Percentiles rank a stretch among this genome's conserved stretches.
Evolutionary conservation across 2,888 invertebrate genomes (phyloP).

Genomic region (Athalia rosae): DNA sequence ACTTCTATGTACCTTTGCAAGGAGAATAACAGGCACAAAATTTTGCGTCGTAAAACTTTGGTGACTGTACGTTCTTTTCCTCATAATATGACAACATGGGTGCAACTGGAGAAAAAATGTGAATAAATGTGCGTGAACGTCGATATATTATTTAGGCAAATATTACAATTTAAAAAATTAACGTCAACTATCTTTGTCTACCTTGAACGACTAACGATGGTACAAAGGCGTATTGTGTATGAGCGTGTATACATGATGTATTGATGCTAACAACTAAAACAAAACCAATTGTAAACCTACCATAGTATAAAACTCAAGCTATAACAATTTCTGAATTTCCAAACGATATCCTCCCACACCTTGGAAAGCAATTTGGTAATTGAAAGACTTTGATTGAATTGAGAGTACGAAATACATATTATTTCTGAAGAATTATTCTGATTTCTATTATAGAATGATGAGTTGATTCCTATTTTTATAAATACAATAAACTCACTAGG

Average conservation of each 20-base stretch:
- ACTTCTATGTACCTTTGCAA: conserved; percentile 66
- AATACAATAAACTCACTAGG: conserved; percentile 69
- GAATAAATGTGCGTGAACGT: conserved; percentile 27
- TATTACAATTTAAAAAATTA: neutral
- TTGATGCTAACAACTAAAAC: conserved; percentile 6
- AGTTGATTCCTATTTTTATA: conserved; percentile 9
- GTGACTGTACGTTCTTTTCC: conserved; percentile 68
- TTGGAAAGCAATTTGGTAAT: conserved; percentile 37
- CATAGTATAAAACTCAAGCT: conserved; percentile 30
- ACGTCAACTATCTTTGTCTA: neutral
- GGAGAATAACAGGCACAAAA: conserved; percentile 66
- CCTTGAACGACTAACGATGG: neutral
- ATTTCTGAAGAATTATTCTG: neutral
- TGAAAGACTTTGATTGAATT: conserved; percentile 8
- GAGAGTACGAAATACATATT: neutral
- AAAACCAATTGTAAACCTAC: conserved; percentile 25
- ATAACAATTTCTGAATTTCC: conserved; percentile 36
- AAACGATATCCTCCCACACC: conserved; percentile 41
- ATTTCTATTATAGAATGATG: conserved; percentile 36
- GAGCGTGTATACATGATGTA: neutral
- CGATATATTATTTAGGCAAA: neutral
- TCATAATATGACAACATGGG: conserved; percentile 68
- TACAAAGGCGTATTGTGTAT: neutral
- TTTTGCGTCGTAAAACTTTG: conserved; percentile 68
- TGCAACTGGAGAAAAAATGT: conserved; percentile 66